Evolutionary conservation across 2,888 invertebrate species (phyloP).

Genomic region (Eristalinus aeneus): DNA sequence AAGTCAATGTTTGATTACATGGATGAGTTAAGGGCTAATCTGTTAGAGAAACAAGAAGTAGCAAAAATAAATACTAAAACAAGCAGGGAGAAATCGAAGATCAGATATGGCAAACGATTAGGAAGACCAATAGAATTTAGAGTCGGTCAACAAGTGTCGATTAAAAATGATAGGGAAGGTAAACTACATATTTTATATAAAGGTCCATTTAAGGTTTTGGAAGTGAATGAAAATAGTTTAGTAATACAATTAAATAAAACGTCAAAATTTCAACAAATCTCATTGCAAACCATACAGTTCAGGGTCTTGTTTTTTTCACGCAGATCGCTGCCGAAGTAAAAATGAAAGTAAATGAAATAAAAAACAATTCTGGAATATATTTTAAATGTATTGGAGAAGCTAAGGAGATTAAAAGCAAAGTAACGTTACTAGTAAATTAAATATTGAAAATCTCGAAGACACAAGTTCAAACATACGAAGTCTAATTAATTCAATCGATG

Average conservation of each 20-base stretch:
- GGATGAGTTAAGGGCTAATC: not conserved
- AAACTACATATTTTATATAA: too few species aligned
- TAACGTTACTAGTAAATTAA: not conserved
- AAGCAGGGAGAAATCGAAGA: not conserved
- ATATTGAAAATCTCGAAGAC: not conserved
- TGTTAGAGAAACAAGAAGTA: not conserved
- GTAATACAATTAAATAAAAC: slow-evolving; percentile 8
- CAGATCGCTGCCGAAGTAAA: too few species aligned
- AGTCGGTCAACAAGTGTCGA: too few species aligned
- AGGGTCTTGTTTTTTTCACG: too few species aligned
- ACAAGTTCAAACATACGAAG: too few species aligned
- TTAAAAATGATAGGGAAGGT: too few species aligned
- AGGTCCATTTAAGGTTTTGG: too few species aligned
- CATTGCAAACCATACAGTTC: not conserved
- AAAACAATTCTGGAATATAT: not conserved
- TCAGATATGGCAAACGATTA: slow-evolving; percentile 3
- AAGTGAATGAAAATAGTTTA: too few species aligned
- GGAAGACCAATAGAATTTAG: slow-evolving; percentile 1
- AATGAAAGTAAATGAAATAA: too few species aligned
- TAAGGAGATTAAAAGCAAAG: not conserved
- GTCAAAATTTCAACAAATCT: not conserved
- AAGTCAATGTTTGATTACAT: slow-evolving; percentile 18
- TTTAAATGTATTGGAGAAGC: not conserved
- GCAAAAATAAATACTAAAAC: not conserved
- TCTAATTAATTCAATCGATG: too few species aligned